A percentile compares a stretch with the other conserved stretches of the same genome.
Evolutionary conservation across 2,113 vertebrate species (phyloP).

Genomic region (Marmota flaviventris): DNA sequence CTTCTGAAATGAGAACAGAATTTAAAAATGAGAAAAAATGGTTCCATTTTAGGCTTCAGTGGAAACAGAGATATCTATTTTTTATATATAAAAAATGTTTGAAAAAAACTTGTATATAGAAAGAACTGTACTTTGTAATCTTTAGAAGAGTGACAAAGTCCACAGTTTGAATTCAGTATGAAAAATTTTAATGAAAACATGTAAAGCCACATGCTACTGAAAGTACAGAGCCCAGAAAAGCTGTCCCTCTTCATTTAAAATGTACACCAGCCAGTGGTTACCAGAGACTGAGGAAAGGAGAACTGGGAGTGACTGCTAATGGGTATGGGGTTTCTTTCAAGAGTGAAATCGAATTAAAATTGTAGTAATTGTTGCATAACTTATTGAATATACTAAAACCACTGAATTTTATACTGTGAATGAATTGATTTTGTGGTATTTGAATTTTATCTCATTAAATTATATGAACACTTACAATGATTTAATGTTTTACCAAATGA

Average conservation of each 20-base stretch:
- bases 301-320: neutral
- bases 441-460: constrained; percentile 22
- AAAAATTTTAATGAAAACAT: neutral
- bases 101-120: constrained; percentile 14
- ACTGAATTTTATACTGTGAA: constrained; percentile 32
- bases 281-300: neutral
- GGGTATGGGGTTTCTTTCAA: neutral
- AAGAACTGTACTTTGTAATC: constrained; percentile 15
- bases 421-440: constrained; percentile 1
- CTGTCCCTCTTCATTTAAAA: neutral
- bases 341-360: neutral
- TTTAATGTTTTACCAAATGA: constrained; percentile 47
- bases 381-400: neutral
- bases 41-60: neutral
- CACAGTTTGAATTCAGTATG: neutral
- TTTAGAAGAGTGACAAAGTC: neutral
- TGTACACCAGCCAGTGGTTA: neutral
- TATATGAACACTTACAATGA: neutral
- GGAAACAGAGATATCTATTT: constrained; percentile 49
- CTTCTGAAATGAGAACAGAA: constrained; percentile 41
- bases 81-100: constrained; percentile 49
- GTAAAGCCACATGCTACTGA: neutral
- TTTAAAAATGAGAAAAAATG: constrained; percentile 50
- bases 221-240: neutral
- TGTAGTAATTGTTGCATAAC: neutral